phyloP scores from a whole-genome alignment of 2,113 vertebrate species.

The Gavia stellata region DNA sequence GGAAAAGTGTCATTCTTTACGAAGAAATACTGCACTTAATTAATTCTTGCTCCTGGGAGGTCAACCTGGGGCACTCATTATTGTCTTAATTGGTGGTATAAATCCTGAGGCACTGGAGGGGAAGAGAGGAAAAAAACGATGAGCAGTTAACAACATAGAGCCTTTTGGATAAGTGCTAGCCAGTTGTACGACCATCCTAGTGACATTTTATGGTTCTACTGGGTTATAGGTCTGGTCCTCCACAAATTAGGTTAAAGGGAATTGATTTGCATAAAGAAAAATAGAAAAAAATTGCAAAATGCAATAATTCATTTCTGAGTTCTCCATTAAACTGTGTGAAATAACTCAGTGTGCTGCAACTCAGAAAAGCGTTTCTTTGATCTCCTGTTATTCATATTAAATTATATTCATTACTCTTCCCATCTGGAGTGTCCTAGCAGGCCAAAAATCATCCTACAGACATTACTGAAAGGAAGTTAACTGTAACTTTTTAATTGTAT shows the following conservation, averaged over 20 bases:
- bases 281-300: slow-evolving; percentile 1
- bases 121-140: slow-evolving; percentile 14
- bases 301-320: slow-evolving; percentile 25
- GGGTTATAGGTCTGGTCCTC: slow-evolving; percentile 53
- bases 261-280: slow-evolving; percentile 60
- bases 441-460: slow-evolving; percentile 68
- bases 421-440: slow-evolving; percentile 73
- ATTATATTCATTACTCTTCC: slow-evolving; percentile 71
- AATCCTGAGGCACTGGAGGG: slow-evolving; percentile 73
- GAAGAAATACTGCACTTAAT: slow-evolving; percentile 80
- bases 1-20: slow-evolving; percentile 73
- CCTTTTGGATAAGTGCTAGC: slow-evolving; percentile 39
- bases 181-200: neutral
- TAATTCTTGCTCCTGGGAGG: slow-evolving; percentile 79
- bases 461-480: slow-evolving; percentile 68
- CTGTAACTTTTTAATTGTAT: slow-evolving; percentile 73
- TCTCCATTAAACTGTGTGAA: slow-evolving; percentile 63
- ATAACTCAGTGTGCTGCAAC: slow-evolving; percentile 25
- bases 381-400: slow-evolving; percentile 70
- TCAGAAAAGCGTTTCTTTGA: slow-evolving; percentile 62
- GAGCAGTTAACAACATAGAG: slow-evolving; percentile 53
- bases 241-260: slow-evolving; percentile 58
- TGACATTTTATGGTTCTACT: slow-evolving; percentile 61
- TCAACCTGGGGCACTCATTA: slow-evolving; percentile 78
- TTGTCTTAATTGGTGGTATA: slow-evolving; percentile 79